Base-by-base conservation (phyloP, 2,888 invertebrate genomes). In the Eurois occulta region DNA sequence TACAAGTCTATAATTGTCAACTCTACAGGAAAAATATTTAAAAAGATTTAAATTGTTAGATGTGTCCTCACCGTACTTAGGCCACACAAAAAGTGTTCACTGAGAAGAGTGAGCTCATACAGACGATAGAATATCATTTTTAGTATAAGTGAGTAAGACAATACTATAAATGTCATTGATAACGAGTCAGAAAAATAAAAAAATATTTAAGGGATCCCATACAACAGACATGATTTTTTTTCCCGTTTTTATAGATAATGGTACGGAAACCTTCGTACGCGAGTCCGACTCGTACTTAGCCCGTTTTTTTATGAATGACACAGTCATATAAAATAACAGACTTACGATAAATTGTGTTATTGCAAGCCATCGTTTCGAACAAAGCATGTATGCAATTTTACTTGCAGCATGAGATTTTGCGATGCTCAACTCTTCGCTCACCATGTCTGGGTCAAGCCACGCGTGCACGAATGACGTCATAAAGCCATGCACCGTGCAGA, bases 401-500 rank as follows among this genome's bases (percentile, higher is more conserved):
- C 41, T 52, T 43, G 7, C 24, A 13, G 3, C 41, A 55, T 28
- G 18, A n/a, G 28, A 78, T 52, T 64, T 52, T 28, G 41, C n/a
- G n/a, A 21, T 35, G 32, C 43, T 52, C n/a, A 62, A 35, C 32
- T 62, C 60, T 62, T 62, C 60, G 1, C 43, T 46, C 35, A 16
- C 16, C 46, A 55, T 13, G 86, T 70, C 81, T 66, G 55, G 66
- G 48, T 68, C 67, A 75, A 82, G 82, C 76, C 66, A 82, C 43
- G 86, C 86, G 64, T 70, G 62, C 55, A 38, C n/a, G 41, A 35
- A 75, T 86, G 86, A 85, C 75, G 62, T 85, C 86, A 74, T 81
- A 82, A 86, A 81, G 35, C 70, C 70, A 5, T 58, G 82, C 82
- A 52, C 65, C 69, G 58, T 71, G 38, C 75, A 67, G 32, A 75